Evolutionary conservation across 2,113 vertebrate species (phyloP).

Genomic region (Castor canadensis): DNA sequence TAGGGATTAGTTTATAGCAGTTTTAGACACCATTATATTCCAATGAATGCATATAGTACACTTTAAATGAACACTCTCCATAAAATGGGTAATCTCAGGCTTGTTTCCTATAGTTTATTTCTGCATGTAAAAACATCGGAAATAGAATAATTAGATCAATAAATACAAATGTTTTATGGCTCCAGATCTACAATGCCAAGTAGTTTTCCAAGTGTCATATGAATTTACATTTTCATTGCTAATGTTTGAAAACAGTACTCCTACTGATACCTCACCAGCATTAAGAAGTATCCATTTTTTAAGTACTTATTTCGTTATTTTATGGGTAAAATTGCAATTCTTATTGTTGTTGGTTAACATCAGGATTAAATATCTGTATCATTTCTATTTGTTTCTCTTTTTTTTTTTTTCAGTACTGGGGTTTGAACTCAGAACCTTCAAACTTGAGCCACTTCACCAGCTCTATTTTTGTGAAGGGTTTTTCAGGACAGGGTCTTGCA

Average conservation of each 20-base stretch:
- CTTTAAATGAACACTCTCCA: constrained; percentile 1
- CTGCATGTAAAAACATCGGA: not conserved
- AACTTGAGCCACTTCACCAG: too few species aligned
- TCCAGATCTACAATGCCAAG: not conserved
- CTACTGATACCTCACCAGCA: not conserved
- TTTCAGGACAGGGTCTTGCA: too few species aligned
- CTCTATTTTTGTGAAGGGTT: too few species aligned
- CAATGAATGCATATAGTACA: not conserved
- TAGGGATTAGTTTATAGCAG: not conserved
- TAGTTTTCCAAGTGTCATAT: not conserved
- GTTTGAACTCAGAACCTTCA: too few species aligned
- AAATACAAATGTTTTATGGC: not conserved
- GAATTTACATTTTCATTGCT: not conserved
- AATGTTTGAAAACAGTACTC: not conserved
- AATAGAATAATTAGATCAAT: not conserved
- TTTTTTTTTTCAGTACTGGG: too few species aligned
- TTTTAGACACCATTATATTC: not conserved
- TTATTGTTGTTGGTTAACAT: not conserved
- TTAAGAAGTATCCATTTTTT: not conserved
- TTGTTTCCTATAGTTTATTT: not conserved
- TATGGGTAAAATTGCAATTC: not conserved
- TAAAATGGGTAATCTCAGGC: not conserved
- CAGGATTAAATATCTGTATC: not conserved
- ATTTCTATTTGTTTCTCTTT: not conserved
- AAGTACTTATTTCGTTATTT: not conserved